These are phyloP conservation scores for Hormaphis cornu DNA, from an alignment of 1,140 invertebrate genomes.

Conservation along the genomic window DNA sequence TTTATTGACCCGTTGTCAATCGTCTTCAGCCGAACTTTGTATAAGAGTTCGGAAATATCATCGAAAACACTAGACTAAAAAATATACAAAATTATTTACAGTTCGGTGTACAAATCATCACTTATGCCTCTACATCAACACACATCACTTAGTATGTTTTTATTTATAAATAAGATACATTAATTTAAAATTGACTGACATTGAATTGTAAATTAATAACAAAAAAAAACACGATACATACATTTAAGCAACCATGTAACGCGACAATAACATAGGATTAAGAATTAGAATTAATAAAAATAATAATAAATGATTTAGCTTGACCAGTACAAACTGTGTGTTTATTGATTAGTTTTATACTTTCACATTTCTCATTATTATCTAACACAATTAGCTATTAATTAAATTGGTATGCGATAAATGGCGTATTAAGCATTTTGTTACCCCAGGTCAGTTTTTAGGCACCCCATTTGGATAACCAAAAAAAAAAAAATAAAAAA, in stretches of 20 bases:
- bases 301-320: background rate
- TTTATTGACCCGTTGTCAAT: constrained; percentile 7
- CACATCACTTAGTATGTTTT: background rate
- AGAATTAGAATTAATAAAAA: background rate
- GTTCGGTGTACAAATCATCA: no score
- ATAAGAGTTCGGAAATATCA: constrained; percentile 27
- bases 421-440: no score
- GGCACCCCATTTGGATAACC: no score
- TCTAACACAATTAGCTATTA: no score
- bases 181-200: background rate
- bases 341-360: background rate
- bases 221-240: background rate
- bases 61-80: constrained; percentile 31
- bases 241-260: background rate
- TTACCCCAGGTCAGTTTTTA: no score
- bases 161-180: background rate
- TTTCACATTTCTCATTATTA: no score
- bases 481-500: no score
- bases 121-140: no score
- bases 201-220: background rate
- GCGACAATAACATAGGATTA: background rate
- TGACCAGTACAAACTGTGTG: background rate
- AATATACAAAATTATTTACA: background rate
- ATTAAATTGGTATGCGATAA: no score
- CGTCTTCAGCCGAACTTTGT: constrained; percentile 18